These are phyloP conservation scores for Menura novaehollandiae DNA, from an alignment of 2,113 vertebrate species.

Conservation along the genomic window DNA sequence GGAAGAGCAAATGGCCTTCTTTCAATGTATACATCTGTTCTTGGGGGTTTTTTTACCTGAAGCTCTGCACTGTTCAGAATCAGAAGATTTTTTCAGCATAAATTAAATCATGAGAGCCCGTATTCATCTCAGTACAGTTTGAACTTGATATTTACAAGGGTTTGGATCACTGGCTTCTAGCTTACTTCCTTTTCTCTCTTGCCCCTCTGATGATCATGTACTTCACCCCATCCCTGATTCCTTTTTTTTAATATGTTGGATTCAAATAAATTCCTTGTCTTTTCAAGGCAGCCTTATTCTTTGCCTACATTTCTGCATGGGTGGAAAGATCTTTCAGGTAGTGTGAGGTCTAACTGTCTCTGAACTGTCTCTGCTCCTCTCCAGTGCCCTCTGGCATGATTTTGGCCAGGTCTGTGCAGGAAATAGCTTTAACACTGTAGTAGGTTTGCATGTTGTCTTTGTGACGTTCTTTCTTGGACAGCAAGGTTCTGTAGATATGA, in stretches of 20 bases:
- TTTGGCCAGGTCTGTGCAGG: background rate
- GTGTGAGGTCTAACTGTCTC: rapidly evolving
- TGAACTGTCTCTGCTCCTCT: background rate
- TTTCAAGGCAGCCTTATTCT: background rate
- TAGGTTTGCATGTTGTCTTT: background rate
- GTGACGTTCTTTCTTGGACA: background rate
- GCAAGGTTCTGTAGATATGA: background rate
- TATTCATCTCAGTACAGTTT: background rate
- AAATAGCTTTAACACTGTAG: background rate
- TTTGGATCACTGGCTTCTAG: background rate
- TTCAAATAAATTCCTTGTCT: background rate
- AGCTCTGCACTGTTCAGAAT: background rate
- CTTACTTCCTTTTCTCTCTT: background rate
- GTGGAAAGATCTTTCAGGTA: background rate
- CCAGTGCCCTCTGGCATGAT: background rate
- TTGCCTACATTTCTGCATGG: background rate
- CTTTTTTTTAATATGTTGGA: background rate
- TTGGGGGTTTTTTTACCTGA: no score
- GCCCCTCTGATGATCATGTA: background rate
- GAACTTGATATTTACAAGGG: background rate
- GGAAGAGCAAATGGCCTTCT: background rate
- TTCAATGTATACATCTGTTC: background rate
- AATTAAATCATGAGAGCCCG: background rate
- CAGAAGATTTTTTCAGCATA: background rate
- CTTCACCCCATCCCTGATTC: background rate